Evolutionary conservation across 2,113 vertebrate species (phyloP), one percentile per base, ranked within the genome.

Genomic region (Scomber japonicus): DNA sequence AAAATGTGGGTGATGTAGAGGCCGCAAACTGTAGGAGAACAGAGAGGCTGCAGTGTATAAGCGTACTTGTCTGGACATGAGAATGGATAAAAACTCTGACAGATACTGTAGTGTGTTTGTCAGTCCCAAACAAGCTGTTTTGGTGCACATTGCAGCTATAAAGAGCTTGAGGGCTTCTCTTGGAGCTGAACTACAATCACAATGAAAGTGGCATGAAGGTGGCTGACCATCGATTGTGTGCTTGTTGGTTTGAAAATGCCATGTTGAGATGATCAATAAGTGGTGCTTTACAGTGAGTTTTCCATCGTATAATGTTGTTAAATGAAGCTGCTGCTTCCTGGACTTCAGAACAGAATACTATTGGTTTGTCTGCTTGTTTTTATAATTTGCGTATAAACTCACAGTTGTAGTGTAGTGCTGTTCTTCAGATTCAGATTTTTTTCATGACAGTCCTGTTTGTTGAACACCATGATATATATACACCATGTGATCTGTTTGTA

Each of bases 1-100:
- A 79, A 51, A 11, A 27, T 35, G 49, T 7, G 59, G 50, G 13
- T 51, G 44, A 77, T 11, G 14, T 5, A 5, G 46, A 77, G 57
- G 70, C 46, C 19, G 35, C 54, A 17, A 35, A 5, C 48, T 70
- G 46, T 35, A 44, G 30, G 27, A 45, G 10, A 68, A 51, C 62
- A 35, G 5, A 5, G 51, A 65, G 24, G 13, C 48, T 24, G 61
- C 11, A 16, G n/a, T 40, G 9, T 49, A 40, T 67, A 13, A 13
- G 13, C 0, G 3, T 13, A 9, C n/a, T 54, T 13, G 0, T 40
- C 35, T 40, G 24, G 24, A 27, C 24, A 27, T 27, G 2, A 27
- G 24, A 27, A 27, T 40, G 1, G 35, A 9, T 40, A 40, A 40
- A 8, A 40, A 9, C 9, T 2, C 7, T 40, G 35, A 40, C 35